These are phyloP conservation scores for Dreissena polymorpha DNA, from an alignment of 1,140 invertebrate species.

Conservation along the genomic window DNA sequence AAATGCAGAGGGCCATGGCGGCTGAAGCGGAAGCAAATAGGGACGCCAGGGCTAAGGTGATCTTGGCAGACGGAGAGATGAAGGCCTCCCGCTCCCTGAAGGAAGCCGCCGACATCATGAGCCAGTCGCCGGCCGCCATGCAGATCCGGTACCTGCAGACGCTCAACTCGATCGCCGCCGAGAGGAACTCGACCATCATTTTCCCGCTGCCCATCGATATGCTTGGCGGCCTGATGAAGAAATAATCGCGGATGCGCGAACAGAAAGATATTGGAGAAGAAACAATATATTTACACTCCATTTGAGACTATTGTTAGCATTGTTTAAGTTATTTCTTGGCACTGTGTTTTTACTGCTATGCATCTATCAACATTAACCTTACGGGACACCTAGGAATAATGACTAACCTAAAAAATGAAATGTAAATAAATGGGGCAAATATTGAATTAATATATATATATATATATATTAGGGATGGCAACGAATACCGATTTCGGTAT, in stretches of 20 bases:
- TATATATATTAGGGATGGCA: too few species aligned
- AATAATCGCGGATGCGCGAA: neutral
- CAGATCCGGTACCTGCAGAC: conserved; percentile 84
- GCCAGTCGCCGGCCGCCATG: conserved; percentile 89
- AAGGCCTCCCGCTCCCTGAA: conserved; percentile 91
- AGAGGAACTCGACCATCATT: conserved; percentile 99
- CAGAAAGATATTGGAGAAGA: too few species aligned
- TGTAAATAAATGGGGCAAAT: too few species aligned
- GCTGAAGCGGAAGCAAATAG: conserved; percentile 70
- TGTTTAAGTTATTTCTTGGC: too few species aligned
- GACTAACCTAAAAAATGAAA: too few species aligned
- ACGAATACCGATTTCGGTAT: too few species aligned
- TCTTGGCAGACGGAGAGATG: conserved; percentile 79
- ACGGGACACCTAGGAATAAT: too few species aligned
- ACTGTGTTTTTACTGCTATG: too few species aligned
- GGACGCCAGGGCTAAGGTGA: conserved; percentile 76
- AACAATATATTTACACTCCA: too few species aligned
- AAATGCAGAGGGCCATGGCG: conserved; percentile 72
- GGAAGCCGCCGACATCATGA: conserved; percentile 96
- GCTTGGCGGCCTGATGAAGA: conserved; percentile 76
- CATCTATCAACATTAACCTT: too few species aligned
- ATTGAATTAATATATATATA: too few species aligned
- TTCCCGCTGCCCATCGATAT: conserved; percentile 97
- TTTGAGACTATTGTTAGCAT: too few species aligned
- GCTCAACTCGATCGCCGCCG: conserved; percentile 95